Evolutionary conservation across 2,888 invertebrate species (phyloP).

Genomic region (Sarcophaga caerulescens): DNA sequence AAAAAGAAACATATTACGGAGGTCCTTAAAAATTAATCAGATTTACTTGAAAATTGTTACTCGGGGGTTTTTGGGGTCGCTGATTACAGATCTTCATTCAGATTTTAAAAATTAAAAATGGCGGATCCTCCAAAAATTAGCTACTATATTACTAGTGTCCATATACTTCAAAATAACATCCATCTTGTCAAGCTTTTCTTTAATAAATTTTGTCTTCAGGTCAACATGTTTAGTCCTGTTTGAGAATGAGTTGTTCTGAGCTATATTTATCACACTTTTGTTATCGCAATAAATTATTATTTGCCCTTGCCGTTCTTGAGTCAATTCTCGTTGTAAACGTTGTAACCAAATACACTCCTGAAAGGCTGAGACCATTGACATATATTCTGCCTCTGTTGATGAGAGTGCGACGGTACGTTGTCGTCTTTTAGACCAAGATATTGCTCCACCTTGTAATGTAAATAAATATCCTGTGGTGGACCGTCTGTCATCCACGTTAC

Average conservation of each 20-base stretch:
- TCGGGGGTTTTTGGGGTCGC: no score
- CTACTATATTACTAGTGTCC: conserved; percentile 17
- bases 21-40: no score
- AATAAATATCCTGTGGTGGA: conserved; percentile 57
- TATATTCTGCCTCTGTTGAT: conserved; percentile 47
- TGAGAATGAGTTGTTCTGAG: not conserved
- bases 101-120: no score
- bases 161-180: conserved; percentile 10
- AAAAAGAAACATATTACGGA: no score
- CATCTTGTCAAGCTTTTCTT: not conserved
- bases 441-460: conserved; percentile 42
- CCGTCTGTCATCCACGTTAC: conserved; percentile 30
- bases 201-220: not conserved
- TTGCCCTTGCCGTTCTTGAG: not conserved
- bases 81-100: no score
- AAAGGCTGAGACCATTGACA: conserved; percentile 23
- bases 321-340: not conserved
- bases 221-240: conserved; percentile 6
- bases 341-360: no score
- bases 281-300: not conserved
- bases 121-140: no score
- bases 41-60: no score
- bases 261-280: not conserved
- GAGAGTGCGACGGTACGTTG: conserved; percentile 35
- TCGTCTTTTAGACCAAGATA: conserved; percentile 52